Evolutionary conservation across 2,113 vertebrate genomes (phyloP).

Genomic region (Atractosteus spatula): DNA sequence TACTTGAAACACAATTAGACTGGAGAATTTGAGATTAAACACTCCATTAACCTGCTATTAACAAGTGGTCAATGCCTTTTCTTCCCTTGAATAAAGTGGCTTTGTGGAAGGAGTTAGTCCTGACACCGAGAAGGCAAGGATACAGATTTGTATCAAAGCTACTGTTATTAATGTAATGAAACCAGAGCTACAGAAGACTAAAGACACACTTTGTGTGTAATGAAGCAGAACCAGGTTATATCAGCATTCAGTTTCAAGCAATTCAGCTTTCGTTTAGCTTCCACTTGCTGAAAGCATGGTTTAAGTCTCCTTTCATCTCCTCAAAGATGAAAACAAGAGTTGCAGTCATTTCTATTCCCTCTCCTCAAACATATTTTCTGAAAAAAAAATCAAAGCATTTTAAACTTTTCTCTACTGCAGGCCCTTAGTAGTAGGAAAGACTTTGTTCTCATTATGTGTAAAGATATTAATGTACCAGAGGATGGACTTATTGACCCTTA

Average conservation of each 20-base stretch:
- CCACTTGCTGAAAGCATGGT: slow-evolving; percentile 46
- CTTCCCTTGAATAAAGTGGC: slow-evolving; percentile 42
- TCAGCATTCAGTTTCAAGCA: slow-evolving; percentile 45
- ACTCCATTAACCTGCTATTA: slow-evolving; percentile 58
- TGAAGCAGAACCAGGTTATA: slow-evolving; percentile 50
- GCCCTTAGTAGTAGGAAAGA: too few species aligned
- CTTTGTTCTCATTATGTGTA: too few species aligned
- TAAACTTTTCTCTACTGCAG: too few species aligned
- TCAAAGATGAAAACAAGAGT: too few species aligned
- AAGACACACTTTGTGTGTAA: slow-evolving; percentile 49
- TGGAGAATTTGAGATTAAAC: slow-evolving; percentile 63
- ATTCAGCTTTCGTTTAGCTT: slow-evolving; percentile 48
- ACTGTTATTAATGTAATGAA: slow-evolving; percentile 50
- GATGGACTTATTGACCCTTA: too few species aligned
- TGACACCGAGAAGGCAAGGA: slow-evolving; percentile 29
- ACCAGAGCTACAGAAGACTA: slow-evolving; percentile 41
- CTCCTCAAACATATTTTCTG: background rate
- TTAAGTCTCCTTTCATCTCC: slow-evolving; percentile 48
- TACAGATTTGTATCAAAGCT: slow-evolving; percentile 43
- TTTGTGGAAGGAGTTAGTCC: slow-evolving; percentile 36
- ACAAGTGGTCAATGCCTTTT: slow-evolving; percentile 48
- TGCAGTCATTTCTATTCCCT: background rate
- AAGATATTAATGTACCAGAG: too few species aligned
- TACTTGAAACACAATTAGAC: slow-evolving; percentile 48
- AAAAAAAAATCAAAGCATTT: too few species aligned